A percentile compares a stretch with the other conserved stretches of the same genome.
Conservation (phyloP, 2,888 invertebrate genomes). For the Diplazon laetatorius region DNA sequence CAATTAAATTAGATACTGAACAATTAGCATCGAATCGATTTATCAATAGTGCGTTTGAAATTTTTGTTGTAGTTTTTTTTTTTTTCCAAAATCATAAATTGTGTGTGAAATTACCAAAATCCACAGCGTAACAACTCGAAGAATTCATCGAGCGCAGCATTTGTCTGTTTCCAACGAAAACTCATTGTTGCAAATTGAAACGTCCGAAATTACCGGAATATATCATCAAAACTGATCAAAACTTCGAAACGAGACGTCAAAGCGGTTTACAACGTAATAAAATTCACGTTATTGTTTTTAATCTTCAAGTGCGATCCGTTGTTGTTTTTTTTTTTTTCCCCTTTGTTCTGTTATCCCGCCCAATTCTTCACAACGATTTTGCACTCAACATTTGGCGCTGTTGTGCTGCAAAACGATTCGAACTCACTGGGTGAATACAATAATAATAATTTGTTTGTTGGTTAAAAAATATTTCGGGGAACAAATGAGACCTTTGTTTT, state of each 20-base stretch:
- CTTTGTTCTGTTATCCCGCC: background rate
- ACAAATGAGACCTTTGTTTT: no score
- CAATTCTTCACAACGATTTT: background rate
- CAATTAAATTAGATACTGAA: no score
- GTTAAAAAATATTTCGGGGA: no score
- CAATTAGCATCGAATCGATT: background rate
- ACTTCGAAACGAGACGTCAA: no score
- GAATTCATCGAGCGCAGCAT: conserved; percentile 67
- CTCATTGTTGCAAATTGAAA: conserved; percentile 67
- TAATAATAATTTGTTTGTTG: no score
- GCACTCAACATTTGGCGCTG: no score
- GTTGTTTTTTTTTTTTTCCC: background rate
- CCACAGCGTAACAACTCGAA: conserved; percentile 65
- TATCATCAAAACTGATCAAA: no score
- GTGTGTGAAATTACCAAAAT: conserved; percentile 71
- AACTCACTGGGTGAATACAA: no score
- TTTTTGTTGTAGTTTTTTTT: no score
- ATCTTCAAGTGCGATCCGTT: background rate
- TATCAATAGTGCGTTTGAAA: background rate
- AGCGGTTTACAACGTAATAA: background rate
- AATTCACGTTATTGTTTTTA: background rate
- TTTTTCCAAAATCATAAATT: no score
- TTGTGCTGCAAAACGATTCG: no score
- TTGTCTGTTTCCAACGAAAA: conserved; percentile 66
- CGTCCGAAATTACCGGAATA: no score